Percentiles rank a stretch among this genome's conserved stretches.
Evolutionary conservation across 2,797 vertebrate species (phyloP).

Genomic region (Nothura maculosa): DNA sequence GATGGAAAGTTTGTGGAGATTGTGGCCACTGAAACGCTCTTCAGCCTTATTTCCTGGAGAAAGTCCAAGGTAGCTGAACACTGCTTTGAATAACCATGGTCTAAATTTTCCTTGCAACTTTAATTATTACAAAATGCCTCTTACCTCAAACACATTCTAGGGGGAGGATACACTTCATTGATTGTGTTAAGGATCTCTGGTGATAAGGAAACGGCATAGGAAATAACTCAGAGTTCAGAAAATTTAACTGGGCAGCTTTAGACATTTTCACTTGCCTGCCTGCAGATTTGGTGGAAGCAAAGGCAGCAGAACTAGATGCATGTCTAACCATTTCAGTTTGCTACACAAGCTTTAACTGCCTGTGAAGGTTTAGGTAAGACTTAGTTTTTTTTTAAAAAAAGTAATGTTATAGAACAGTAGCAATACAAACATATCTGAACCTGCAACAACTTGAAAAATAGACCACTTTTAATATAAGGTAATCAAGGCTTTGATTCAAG

Average conservation of each 20-base stretch:
- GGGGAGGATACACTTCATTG: not conserved
- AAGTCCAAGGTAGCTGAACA: not conserved
- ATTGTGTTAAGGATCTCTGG: not conserved
- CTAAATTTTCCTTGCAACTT: not conserved
- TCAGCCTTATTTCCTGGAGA: not conserved
- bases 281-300: not conserved
- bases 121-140: not conserved
- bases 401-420: not conserved
- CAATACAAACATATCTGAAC: not conserved
- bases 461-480: not conserved
- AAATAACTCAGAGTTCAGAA: not conserved
- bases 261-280: not conserved
- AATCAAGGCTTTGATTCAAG: not conserved
- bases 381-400: not conserved
- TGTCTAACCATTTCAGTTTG: not conserved
- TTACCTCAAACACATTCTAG: not conserved
- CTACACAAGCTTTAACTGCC: not conserved
- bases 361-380: not conserved
- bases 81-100: not conserved
- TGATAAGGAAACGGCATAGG: not conserved
- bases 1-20: not conserved
- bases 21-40: not conserved
- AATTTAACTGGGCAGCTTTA: not conserved
- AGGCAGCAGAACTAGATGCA: not conserved
- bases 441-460: not conserved